Evolutionary conservation across 2,113 vertebrate genomes (phyloP).

Genomic region (Boleophthalmus pectinirostris): DNA sequence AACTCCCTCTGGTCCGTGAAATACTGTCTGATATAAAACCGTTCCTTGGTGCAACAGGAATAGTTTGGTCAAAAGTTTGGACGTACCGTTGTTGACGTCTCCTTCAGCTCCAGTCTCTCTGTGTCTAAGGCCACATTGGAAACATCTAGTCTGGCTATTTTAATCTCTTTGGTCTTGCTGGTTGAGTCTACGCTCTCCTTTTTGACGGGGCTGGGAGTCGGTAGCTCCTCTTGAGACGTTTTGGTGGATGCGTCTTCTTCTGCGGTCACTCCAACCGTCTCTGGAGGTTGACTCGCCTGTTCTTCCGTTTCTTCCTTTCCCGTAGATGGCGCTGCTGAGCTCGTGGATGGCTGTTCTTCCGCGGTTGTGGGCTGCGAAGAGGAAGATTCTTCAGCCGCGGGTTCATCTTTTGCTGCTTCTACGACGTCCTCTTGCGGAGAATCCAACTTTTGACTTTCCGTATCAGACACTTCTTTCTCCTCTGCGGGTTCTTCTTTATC

Average conservation of each 20-base stretch:
- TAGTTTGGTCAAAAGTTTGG: too few relatives aligned
- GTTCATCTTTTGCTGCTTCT: constrained; percentile 35
- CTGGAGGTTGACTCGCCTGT: constrained; percentile 31
- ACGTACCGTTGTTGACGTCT: constrained; percentile 64
- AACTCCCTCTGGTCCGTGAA: too few relatives aligned
- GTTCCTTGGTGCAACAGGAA: too few relatives aligned
- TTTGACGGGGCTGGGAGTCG: constrained; percentile 24
- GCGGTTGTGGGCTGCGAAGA: constrained; percentile 19
- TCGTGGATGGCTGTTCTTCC: constrained; percentile 29
- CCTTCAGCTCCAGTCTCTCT: constrained; percentile 87
- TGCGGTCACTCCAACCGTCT: constrained; percentile 12
- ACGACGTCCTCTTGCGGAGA: constrained; percentile 10
- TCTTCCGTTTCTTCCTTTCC: constrained; percentile 33
- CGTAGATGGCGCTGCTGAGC: constrained; percentile 26
- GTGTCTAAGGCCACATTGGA: constrained; percentile 94
- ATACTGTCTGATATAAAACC: too few relatives aligned
- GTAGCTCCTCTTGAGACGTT: constrained; percentile 20
- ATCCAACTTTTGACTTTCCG: constrained; percentile 5
- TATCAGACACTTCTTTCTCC: constrained; percentile 16
- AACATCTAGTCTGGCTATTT: constrained; percentile 92
- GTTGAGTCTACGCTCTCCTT: constrained; percentile 39
- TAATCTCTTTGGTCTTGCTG: constrained; percentile 81
- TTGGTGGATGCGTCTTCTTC: constrained; percentile 37
- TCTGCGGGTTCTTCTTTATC: constrained; percentile 19
- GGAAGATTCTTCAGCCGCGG: constrained; percentile 24